phyloP scores from a whole-genome alignment of 2,113 vertebrate species.

The Mohoua ochrocephala region DNA sequence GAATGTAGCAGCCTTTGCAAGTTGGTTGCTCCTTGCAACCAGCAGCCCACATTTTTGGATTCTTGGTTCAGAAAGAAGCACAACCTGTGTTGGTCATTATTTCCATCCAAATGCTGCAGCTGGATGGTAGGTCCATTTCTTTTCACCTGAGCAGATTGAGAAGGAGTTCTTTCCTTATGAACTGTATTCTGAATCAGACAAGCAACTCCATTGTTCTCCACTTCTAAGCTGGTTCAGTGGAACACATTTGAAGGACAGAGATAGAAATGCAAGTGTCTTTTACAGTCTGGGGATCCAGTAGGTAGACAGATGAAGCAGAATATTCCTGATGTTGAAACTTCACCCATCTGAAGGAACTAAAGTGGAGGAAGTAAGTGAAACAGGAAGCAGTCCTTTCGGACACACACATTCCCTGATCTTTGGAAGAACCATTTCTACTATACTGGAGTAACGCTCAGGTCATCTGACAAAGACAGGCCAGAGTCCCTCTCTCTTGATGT shows the following conservation, averaged over 20 bases:
- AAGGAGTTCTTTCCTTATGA: background rate
- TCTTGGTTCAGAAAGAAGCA: background rate
- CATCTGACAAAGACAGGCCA: slow-evolving; percentile 82
- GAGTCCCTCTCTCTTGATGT: slow-evolving; percentile 81
- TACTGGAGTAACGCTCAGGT: slow-evolving; percentile 84
- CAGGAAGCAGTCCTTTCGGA: background rate
- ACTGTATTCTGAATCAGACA: background rate
- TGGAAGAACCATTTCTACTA: slow-evolving; percentile 47
- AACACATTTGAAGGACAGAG: background rate
- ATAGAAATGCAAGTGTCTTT: background rate
- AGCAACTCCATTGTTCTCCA: background rate
- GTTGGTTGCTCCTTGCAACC: background rate
- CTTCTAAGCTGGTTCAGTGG: background rate
- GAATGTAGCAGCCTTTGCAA: background rate
- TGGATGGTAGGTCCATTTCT: background rate
- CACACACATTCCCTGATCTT: background rate
- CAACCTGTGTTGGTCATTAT: background rate
- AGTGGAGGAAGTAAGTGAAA: background rate
- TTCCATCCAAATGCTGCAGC: background rate
- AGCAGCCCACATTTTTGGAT: background rate
- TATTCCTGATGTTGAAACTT: background rate
- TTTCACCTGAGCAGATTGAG: slow-evolving; percentile 30
- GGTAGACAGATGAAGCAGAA: background rate
- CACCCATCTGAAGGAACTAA: background rate
- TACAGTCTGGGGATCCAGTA: background rate